Evolutionary conservation across 2,888 invertebrate genomes (phyloP).

Genomic region (Hylaea fasciaria): DNA sequence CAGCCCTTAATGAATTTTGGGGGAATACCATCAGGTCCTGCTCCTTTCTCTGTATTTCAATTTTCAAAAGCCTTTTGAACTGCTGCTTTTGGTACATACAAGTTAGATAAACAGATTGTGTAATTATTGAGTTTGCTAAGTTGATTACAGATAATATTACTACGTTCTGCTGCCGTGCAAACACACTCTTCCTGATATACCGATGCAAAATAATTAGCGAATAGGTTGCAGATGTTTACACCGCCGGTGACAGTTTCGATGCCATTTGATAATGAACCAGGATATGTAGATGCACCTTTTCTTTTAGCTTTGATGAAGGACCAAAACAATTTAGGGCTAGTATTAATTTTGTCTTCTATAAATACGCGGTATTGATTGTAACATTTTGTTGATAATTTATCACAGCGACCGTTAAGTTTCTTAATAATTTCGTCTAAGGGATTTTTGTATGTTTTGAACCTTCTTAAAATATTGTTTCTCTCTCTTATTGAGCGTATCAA

Average conservation of each 20-base stretch:
- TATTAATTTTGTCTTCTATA: not conserved
- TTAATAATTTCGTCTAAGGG: not conserved
- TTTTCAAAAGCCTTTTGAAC: no score
- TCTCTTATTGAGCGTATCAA: not conserved
- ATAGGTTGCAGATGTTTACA: not conserved
- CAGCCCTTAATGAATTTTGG: no score
- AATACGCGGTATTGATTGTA: not conserved
- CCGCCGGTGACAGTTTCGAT: not conserved
- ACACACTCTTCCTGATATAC: not conserved
- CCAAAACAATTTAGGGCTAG: not conserved
- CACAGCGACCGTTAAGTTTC: not conserved
- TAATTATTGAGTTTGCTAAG: no score
- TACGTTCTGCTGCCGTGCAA: no score
- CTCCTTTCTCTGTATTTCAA: no score
- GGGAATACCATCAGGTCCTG: no score
- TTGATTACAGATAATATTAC: no score
- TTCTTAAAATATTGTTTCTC: conserved; percentile 1
- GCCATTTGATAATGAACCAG: not conserved
- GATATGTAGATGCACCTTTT: not conserved
- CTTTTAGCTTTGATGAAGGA: not conserved
- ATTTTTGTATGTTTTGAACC: no score
- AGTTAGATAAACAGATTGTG: no score
- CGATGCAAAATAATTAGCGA: not conserved
- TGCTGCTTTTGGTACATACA: no score
- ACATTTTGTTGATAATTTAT: not conserved